Percentiles rank a stretch among this genome's conserved stretches.
phyloP scores from a whole-genome alignment of 1,140 invertebrate species.

The Nomia melanderi region DNA sequence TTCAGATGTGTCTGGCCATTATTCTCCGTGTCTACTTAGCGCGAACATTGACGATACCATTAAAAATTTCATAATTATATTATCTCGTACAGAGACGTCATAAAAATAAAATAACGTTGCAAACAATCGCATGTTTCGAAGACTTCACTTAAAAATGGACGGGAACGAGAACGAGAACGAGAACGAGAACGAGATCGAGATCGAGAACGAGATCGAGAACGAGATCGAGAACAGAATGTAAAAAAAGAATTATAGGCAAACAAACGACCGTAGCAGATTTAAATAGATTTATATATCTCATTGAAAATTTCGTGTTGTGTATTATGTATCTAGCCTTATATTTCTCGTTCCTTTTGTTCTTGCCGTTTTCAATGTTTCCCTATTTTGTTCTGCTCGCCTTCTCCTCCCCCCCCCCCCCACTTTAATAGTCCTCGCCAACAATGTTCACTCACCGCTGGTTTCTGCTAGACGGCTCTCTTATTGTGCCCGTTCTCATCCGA shows the following conservation, averaged over 20 bases:
- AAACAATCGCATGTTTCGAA: too few species aligned
- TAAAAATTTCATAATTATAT: too few species aligned
- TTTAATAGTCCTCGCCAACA: conserved; percentile 33
- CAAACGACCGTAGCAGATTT: background rate
- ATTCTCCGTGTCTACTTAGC: too few species aligned
- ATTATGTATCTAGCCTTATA: too few species aligned
- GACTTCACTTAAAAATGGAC: too few species aligned
- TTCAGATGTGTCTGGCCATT: too few species aligned
- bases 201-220: background rate
- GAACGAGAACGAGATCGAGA: background rate
- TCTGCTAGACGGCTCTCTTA: background rate
- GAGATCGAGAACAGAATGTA: background rate
- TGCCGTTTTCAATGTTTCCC: conserved; percentile 33
- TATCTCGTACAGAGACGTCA: too few species aligned
- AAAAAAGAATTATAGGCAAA: background rate
- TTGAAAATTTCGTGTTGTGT: background rate
- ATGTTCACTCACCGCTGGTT: conserved; percentile 62
- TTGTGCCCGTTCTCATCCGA: background rate
- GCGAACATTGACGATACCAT: too few species aligned
- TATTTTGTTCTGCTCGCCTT: background rate
- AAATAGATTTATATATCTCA: background rate
- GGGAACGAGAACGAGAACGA: too few species aligned
- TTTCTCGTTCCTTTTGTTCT: too few species aligned
- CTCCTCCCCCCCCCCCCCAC: conserved; percentile 32
- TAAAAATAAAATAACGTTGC: too few species aligned